A percentile compares a stretch with the other conserved stretches of the same genome.
These are phyloP conservation scores for Mus pahari DNA, from an alignment of 2,113 vertebrate genomes.

Conservation along the genomic window DNA sequence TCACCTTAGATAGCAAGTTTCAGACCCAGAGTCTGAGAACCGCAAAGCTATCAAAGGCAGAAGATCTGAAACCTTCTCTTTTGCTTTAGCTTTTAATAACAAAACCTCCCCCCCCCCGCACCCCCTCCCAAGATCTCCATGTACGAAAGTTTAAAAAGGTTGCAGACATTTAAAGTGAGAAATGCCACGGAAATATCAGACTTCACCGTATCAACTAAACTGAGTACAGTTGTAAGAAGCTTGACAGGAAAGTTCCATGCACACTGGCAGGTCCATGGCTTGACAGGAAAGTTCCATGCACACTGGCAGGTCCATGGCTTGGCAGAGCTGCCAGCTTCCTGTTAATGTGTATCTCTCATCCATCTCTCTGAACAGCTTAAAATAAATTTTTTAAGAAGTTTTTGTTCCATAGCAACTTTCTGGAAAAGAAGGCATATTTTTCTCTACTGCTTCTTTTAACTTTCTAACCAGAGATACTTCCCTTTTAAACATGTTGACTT, in stretches of 20 bases:
- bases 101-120: neutral
- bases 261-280: neutral
- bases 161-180: slow-evolving; percentile 4
- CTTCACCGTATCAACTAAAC: neutral
- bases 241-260: neutral
- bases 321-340: neutral
- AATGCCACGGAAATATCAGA: slow-evolving; percentile 4
- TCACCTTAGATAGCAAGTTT: neutral
- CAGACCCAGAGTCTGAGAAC: neutral
- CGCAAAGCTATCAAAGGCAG: neutral
- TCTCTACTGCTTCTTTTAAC: neutral
- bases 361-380: slow-evolving; percentile 1
- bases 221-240: neutral
- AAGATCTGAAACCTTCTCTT: neutral
- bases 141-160: slow-evolving; percentile 11
- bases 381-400: slow-evolving; percentile 10
- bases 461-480: neutral
- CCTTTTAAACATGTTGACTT: slow-evolving; percentile 45
- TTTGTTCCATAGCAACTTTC: neutral
- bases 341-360: neutral
- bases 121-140: neutral
- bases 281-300: neutral
- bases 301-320: neutral
- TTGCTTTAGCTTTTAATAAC: neutral
- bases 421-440: slow-evolving; percentile 6